A percentile compares a stretch with the other conserved stretches of the same genome.
Evolutionary conservation across 2,113 vertebrate genomes (phyloP).

Genomic region (Panthera uncia): DNA sequence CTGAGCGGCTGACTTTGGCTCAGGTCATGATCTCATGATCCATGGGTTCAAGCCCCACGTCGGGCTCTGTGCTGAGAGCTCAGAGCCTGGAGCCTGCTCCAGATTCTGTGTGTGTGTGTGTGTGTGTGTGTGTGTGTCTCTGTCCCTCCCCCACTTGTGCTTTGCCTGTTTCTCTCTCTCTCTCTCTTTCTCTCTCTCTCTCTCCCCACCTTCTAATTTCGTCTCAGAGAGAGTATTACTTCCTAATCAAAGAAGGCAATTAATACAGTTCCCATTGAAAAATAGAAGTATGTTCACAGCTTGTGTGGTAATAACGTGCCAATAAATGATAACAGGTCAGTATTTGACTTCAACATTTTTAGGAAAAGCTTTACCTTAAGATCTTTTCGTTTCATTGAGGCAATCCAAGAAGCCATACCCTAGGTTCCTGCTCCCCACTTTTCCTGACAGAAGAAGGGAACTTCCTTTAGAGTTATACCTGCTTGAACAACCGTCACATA

Average conservation of each 20-base stretch:
- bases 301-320: conserved; percentile 42
- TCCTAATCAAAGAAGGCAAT: conserved; percentile 75
- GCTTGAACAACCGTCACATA: conserved; percentile 79
- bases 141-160: too few relatives aligned
- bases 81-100: too few relatives aligned
- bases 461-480: conserved; percentile 88
- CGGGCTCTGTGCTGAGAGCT: too few relatives aligned
- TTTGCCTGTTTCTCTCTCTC: too few relatives aligned
- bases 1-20: too few relatives aligned
- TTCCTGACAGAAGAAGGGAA: conserved; percentile 85
- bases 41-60: too few relatives aligned
- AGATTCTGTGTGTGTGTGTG: too few relatives aligned
- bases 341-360: conserved; percentile 68
- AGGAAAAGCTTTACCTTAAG: conserved; percentile 51
- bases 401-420: conserved; percentile 76
- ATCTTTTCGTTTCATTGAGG: conserved; percentile 81
- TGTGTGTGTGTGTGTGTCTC: too few relatives aligned
- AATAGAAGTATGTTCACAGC: neutral
- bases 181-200: too few relatives aligned
- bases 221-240: neutral
- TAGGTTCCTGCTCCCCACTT: conserved; percentile 82
- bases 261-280: conserved; percentile 58
- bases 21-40: too few relatives aligned
- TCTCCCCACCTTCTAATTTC: conserved; percentile 52
- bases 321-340: conserved; percentile 60